These are phyloP conservation scores for Idris sp. DNA, from an alignment of 1,140 invertebrate species.

Conservation along the genomic window DNA sequence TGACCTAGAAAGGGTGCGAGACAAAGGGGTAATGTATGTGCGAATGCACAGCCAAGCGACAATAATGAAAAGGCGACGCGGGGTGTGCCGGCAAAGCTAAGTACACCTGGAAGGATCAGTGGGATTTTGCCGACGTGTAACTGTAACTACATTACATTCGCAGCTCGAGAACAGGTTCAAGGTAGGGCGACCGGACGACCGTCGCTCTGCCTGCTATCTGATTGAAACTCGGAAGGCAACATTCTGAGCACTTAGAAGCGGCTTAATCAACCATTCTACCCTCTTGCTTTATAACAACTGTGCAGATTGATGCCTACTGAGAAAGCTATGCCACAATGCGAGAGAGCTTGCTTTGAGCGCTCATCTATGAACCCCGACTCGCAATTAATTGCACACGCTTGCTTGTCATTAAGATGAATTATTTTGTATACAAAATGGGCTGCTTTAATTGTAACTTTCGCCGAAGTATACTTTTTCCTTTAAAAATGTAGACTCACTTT, in stretches of 20 bases:
- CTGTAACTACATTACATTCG: conserved; percentile 44
- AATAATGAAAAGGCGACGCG: conserved; percentile 36
- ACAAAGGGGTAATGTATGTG: conserved; percentile 41
- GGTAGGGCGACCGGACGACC: conserved; percentile 53
- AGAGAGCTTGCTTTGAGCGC: conserved; percentile 7
- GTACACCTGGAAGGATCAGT: conserved; percentile 28
- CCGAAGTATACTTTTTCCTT: no score
- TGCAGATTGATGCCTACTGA: conserved; percentile 42
- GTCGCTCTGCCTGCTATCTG: conserved; percentile 55
- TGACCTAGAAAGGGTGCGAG: conserved; percentile 28
- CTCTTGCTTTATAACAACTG: conserved; percentile 43
- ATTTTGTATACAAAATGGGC: background rate
- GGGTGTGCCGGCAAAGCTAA: conserved; percentile 13
- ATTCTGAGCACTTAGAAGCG: conserved; percentile 70
- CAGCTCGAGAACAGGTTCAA: conserved; percentile 58
- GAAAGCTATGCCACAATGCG: conserved; percentile 43
- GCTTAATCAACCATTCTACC: conserved; percentile 67
- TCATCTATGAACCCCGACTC: conserved; percentile 18
- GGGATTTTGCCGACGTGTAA: conserved; percentile 34
- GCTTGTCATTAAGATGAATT: conserved; percentile 26
- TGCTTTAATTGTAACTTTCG: no score
- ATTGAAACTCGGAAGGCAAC: conserved; percentile 67
- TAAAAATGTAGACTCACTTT: no score
- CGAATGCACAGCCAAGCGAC: conserved; percentile 28
- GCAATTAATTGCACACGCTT: conserved; percentile 3